These are phyloP conservation scores for Cataglyphis livida DNA, from an alignment of 2,888 invertebrate species.

Conservation along the genomic window DNA sequence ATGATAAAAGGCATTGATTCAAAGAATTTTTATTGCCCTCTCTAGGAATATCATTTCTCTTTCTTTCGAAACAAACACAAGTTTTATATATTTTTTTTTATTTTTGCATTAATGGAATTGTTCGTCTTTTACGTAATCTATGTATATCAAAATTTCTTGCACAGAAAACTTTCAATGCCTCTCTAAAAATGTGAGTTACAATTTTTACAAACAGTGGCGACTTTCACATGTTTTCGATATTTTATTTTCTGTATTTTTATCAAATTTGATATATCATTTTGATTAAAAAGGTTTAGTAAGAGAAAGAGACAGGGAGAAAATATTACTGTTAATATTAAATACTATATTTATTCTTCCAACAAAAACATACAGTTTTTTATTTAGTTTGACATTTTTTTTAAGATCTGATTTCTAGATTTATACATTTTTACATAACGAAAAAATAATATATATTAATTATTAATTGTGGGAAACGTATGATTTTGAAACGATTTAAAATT, in stretches of 20 bases:
- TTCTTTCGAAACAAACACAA: neutral
- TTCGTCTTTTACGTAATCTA: neutral
- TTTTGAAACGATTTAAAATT: slow-evolving; percentile 11
- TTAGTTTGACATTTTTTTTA: neutral
- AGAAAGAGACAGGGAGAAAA: no score
- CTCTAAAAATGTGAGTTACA: neutral
- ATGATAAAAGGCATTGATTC: slow-evolving; percentile 18
- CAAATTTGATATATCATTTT: neutral
- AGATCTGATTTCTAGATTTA: neutral
- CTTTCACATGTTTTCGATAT: neutral
- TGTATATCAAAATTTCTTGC: neutral
- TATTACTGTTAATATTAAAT: no score
- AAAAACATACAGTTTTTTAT: neutral
- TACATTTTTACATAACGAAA: neutral
- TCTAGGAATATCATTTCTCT: neutral
- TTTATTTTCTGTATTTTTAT: slow-evolving; percentile 5
- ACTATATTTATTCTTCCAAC: neutral
- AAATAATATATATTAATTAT: slow-evolving; percentile 18
- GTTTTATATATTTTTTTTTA: neutral
- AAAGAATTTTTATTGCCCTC: neutral
- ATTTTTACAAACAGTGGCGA: neutral
- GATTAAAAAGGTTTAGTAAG: neutral
- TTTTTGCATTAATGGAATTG: neutral
- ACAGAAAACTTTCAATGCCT: neutral
- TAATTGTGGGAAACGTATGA: neutral